These are phyloP conservation scores for Drosophila carrolli DNA, from an alignment of 1,140 invertebrate species.

Conservation along the genomic window DNA sequence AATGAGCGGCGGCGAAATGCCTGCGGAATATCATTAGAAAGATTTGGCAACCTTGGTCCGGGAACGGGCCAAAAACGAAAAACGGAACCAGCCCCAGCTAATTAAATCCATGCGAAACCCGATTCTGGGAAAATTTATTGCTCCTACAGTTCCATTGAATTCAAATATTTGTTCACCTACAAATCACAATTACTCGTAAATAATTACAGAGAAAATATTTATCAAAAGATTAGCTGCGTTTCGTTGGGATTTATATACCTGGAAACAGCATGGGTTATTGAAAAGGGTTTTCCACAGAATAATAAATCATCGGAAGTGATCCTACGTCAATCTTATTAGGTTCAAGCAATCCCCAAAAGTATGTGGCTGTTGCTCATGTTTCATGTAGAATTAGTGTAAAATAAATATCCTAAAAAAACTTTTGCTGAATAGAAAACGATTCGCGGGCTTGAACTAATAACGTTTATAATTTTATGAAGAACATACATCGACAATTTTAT, in stretches of 20 bases:
- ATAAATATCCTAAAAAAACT: neutral
- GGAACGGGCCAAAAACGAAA: constrained; percentile 16
- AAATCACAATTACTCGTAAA: constrained; percentile 46
- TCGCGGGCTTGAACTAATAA: too few species aligned
- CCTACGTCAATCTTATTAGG: neutral
- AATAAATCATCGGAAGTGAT: neutral
- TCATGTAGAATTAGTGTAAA: neutral
- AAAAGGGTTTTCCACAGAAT: neutral
- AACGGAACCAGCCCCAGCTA: constrained; percentile 31
- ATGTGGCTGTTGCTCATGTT: neutral
- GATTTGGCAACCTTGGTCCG: constrained; percentile 50
- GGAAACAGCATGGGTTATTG: constrained; percentile 2
- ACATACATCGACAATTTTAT: too few species aligned
- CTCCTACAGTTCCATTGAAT: constrained; percentile 63
- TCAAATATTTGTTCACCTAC: constrained; percentile 55
- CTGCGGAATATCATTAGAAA: constrained; percentile 67
- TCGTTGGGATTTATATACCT: neutral
- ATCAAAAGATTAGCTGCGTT: neutral
- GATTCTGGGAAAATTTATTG: constrained; percentile 68
- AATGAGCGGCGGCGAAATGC: constrained; percentile 59
- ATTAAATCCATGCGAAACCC: constrained; percentile 71
- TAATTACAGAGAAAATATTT: constrained; percentile 63
- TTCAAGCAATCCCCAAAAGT: constrained; percentile 2
- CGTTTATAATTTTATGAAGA: too few species aligned
- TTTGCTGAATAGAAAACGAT: too few species aligned